phyloP scores from a whole-genome alignment of 1,140 invertebrate genomes.

The Microplitis demolitor region DNA sequence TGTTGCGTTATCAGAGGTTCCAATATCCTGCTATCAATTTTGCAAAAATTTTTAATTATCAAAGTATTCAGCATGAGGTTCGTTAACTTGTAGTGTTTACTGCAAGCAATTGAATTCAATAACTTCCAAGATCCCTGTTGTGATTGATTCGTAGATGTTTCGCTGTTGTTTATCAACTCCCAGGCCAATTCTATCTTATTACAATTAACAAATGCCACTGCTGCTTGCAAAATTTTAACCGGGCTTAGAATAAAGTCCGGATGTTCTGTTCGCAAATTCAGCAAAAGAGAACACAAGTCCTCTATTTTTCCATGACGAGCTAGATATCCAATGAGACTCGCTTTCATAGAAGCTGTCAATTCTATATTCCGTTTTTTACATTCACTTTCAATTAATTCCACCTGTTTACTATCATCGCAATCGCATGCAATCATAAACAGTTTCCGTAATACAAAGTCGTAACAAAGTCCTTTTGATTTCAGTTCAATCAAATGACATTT shows the following conservation, averaged over 20 bases:
- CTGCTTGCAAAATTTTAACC: constrained; percentile 65
- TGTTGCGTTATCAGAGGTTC: constrained; percentile 60
- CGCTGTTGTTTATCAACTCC: constrained; percentile 54
- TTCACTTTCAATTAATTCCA: constrained; percentile 56
- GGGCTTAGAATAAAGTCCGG: constrained; percentile 62
- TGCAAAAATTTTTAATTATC: constrained; percentile 56
- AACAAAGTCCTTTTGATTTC: constrained; percentile 63
- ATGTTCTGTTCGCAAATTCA: constrained; percentile 54
- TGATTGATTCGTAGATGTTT: constrained; percentile 41
- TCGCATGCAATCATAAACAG: constrained; percentile 61
- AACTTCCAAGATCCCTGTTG: constrained; percentile 60
- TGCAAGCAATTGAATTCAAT: constrained; percentile 55
- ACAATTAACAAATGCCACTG: constrained; percentile 60
- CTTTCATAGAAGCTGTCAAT: constrained; percentile 64
- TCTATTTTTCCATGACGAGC: constrained; percentile 58
- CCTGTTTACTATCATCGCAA: constrained; percentile 57
- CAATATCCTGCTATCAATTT: constrained; percentile 56
- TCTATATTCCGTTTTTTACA: constrained; percentile 56
- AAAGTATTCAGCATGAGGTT: constrained; percentile 59
- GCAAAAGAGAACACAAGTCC: constrained; percentile 55
- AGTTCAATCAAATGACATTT: constrained; percentile 63
- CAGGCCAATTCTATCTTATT: constrained; percentile 58
- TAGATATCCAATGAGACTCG: constrained; percentile 61
- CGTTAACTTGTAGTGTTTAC: constrained; percentile 43
- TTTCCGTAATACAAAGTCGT: constrained; percentile 61